Percentiles rank a stretch among this genome's conserved stretches.
Evolutionary conservation across 2,113 vertebrate genomes (phyloP).

Genomic region (Gavialis gangeticus): DNA sequence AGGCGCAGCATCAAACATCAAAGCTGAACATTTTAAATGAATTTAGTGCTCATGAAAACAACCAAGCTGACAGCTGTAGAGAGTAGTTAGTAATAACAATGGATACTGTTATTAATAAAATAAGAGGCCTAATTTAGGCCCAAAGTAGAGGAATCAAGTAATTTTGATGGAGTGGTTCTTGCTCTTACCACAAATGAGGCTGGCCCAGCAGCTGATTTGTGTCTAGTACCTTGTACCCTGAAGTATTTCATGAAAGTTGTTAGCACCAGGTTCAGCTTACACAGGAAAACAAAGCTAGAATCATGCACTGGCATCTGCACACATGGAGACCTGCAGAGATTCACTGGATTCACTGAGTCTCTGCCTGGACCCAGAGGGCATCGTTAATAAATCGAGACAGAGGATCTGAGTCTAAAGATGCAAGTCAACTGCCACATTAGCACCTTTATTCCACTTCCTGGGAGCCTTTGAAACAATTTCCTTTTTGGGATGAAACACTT

Average conservation of each 20-base stretch:
- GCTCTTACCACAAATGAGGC: background rate
- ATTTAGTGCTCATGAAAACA: too few species aligned
- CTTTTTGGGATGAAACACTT: background rate
- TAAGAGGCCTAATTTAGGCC: background rate
- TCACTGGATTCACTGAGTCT: background rate
- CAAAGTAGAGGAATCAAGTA: background rate
- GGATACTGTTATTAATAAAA: background rate
- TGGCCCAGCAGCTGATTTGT: accelerated
- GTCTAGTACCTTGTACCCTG: background rate
- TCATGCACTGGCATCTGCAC: background rate
- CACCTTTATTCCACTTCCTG: background rate
- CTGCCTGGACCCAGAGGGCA: background rate
- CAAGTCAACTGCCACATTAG: background rate
- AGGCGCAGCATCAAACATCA: background rate
- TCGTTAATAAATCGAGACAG: background rate
- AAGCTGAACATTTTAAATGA: background rate
- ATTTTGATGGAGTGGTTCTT: background rate
- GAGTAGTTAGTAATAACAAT: accelerated
- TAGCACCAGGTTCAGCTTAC: background rate
- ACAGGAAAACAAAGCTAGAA: background rate
- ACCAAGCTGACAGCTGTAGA: background rate
- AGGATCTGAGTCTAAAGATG: background rate
- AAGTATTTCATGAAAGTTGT: background rate
- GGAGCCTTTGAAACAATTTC: background rate
- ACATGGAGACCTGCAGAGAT: background rate